Base-by-base conservation (phyloP, 1,140 invertebrate genomes). In the Sesamia nonagrioides region DNA sequence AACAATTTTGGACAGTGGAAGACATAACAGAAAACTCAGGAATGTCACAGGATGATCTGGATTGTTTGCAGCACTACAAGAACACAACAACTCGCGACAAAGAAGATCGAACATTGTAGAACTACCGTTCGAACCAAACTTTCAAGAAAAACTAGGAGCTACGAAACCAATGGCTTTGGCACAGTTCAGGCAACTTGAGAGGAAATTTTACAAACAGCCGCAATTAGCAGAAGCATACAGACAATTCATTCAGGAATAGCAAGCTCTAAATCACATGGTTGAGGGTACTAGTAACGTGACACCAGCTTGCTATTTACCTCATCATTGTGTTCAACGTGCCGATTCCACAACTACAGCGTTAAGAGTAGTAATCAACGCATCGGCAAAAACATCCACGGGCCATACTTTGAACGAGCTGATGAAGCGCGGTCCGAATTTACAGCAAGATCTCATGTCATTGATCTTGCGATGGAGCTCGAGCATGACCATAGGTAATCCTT, bases 401-500 rank as follows among this genome's bases (percentile, higher is more conserved):
- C n/a, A 54, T 17, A 54, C 52, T 6, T 54, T 54, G 18, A 54
- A 54, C 17, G 52, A 54, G 6, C 18, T 54, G 17, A 54, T 54
- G 52, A 18, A 18, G n/a, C 52, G 52, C 18, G 52, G 52, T 7
- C 52, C 52, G 1, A 54, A 54, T 9, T 21, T 54, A 18, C 52
- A 54, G 18, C 52, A 54, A 54, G 52, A 54, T 5, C 52, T 54
- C n/a, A 17, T 18, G 18, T 18, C 52, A 18, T 21, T 54, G 9
- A 54, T 54, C 52, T 21, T 54, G 52, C n/a, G 52, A 21, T 54
- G 52, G 52, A 54, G 52, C n/a, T n/a, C n/a, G n/a, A n/a, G n/a
- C n/a, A n/a, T n/a, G n/a, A n/a, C n/a, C n/a, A n/a, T n/a, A n/a
- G n/a, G n/a, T n/a, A n/a, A n/a, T n/a, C n/a, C n/a, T n/a, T n/a